Evolutionary conservation across 2,113 vertebrate species (phyloP).

Genomic region (Theristicus caerulescens): DNA sequence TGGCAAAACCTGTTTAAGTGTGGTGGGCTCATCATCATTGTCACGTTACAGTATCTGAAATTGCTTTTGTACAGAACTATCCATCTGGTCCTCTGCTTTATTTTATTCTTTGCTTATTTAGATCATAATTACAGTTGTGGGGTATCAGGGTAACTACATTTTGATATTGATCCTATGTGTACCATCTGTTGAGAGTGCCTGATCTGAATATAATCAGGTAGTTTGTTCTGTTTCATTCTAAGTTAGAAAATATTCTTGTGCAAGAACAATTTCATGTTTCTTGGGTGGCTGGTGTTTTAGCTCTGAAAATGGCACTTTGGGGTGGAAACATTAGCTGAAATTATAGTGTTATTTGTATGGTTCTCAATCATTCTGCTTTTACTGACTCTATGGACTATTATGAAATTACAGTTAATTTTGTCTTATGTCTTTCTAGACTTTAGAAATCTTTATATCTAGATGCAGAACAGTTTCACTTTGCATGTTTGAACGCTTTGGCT

Average conservation of each 20-base stretch:
- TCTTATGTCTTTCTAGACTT: neutral
- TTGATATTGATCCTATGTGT: constrained; percentile 21
- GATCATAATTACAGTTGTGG: constrained; percentile 24
- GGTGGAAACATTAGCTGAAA: constrained; percentile 1
- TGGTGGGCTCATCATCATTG: neutral
- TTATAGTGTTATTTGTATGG: neutral
- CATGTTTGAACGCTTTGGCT: neutral
- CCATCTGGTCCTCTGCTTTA: constrained; percentile 2
- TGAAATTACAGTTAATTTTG: neutral
- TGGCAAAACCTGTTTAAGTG: neutral
- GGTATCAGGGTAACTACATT: neutral
- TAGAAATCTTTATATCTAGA: neutral
- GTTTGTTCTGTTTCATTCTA: neutral
- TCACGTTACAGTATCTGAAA: neutral
- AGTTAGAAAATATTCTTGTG: neutral
- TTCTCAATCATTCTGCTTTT: constrained; percentile 6
- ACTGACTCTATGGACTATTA: neutral
- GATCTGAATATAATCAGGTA: constrained; percentile 9
- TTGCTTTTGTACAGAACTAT: neutral
- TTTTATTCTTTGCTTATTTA: constrained; percentile 44
- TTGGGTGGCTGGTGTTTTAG: neutral
- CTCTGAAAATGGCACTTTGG: neutral
- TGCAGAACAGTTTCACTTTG: neutral
- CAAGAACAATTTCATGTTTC: neutral
- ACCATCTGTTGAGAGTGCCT: constrained; percentile 31